Conservation (phyloP, 2,888 invertebrate genomes). For the Harpalus rufipes region DNA sequence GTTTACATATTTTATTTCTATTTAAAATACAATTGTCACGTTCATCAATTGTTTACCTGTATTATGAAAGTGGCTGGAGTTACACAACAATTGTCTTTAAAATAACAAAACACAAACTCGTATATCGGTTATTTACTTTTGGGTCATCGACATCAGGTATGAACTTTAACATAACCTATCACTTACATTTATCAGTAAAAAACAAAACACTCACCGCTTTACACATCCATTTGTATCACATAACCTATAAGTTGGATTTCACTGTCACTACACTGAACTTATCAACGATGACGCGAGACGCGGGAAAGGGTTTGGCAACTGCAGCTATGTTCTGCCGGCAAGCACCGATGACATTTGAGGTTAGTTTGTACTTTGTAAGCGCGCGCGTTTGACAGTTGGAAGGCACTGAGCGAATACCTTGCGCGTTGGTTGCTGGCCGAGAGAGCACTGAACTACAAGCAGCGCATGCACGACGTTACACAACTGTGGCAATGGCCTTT, state of each 20-base stretch:
- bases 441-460: slow-evolving; percentile 56
- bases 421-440: slow-evolving; percentile 13
- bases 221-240: slow-evolving; percentile 41
- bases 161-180: background rate
- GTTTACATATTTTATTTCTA: no score
- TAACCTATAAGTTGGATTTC: slow-evolving; percentile 9
- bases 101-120: no score
- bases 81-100: no score
- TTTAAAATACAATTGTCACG: no score
- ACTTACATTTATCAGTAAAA: background rate
- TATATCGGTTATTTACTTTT: slow-evolving; percentile 11
- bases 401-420: slow-evolving; percentile 44
- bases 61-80: no score
- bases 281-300: no score
- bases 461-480: slow-evolving; percentile 33
- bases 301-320: no score
- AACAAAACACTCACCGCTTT: slow-evolving; percentile 7
- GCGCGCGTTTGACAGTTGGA: slow-evolving; percentile 43
- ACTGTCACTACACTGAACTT: slow-evolving; percentile 9
- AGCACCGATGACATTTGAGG: background rate
- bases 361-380: slow-evolving; percentile 4
- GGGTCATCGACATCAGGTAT: slow-evolving; percentile 19
- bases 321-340: no score
- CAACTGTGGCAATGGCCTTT: slow-evolving; percentile 53
- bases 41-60: no score